Base-by-base conservation (phyloP, 2,797 vertebrate genomes). In the Galaxias olidus region DNA sequence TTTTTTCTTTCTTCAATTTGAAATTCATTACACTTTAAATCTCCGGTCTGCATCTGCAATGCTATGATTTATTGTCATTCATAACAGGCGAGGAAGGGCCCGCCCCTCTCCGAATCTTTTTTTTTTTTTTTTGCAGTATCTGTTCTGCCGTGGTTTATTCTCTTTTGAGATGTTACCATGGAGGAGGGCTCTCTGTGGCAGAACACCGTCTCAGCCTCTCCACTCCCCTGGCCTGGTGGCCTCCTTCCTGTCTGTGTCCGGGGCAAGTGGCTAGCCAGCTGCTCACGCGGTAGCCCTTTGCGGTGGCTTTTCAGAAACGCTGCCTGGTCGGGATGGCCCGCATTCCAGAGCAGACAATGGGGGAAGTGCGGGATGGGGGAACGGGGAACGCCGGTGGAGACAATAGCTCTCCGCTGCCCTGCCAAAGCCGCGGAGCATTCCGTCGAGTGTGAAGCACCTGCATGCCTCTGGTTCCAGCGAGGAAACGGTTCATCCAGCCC, bases 261-360 rank as follows among this genome's bases (percentile, higher is more conserved):
- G 30, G 30, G 30, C 3, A 2, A 2, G 3, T 30, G 30, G 6
- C 6, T 30, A 6, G 30, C 30, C 30, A 30, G 30, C 30, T 6
- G 30, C 30, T 30, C 30, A 30, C 30, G 6, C 30, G 30, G 30
- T 30, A 30, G 30, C 30, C 30, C 30, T 30, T 30, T 30, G 30
- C 30, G 2, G 30, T 30, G 56, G 62, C 49, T 55, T 15, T 62
- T 58, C 19, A 64, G 55, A 68, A 72, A 66, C 63, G 52, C 66
- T 45, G 64, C 56, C 57, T 42, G 52, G 45, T 70, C 69, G 65
- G 73, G 76, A 72, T 73, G 68, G 17, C 53, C 64, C 17, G 59
- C 73, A 75, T 78, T 78, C 76, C 63, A 44, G 17, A 18, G 30
- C 57, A 65, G 41, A 75, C 56, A 64, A 69, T 59, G 54, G 58